phyloP scores from a whole-genome alignment of 2,797 vertebrate genomes.

The Zalophus californianus region DNA sequence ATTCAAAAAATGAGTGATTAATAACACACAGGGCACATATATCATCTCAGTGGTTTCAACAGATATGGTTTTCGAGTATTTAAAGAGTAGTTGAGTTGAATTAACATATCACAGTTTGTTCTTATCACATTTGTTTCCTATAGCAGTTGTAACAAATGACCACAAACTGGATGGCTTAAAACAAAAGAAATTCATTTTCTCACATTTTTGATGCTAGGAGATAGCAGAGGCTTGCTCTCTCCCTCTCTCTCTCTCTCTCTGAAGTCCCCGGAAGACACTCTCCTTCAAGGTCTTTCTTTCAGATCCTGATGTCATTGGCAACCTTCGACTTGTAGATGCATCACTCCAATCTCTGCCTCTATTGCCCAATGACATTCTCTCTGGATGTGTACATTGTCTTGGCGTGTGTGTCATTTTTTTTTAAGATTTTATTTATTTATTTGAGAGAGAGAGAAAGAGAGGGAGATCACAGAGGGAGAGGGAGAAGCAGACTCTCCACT shows the following conservation, averaged over 20 bases:
- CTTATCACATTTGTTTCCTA: neutral
- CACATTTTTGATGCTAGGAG: neutral
- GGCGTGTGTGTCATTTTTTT: too few species aligned
- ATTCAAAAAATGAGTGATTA: neutral
- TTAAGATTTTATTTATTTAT: too few species aligned
- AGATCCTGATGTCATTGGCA: neutral
- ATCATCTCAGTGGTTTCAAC: neutral
- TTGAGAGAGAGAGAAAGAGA: too few species aligned
- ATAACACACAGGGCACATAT: neutral
- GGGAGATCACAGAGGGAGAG: too few species aligned
- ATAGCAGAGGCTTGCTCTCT: neutral
- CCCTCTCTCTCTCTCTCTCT: too few species aligned
- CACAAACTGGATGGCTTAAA: neutral
- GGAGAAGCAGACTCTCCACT: too few species aligned
- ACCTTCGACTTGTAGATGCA: accelerated
- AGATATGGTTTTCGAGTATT: neutral
- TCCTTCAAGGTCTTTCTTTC: neutral
- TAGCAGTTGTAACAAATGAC: neutral
- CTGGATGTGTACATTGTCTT: neutral
- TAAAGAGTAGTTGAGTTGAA: neutral
- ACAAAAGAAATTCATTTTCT: neutral
- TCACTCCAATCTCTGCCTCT: accelerated
- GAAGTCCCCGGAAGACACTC: neutral
- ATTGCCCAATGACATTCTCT: accelerated
- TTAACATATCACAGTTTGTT: neutral